phyloP scores from a whole-genome alignment of 2,888 invertebrate genomes.

The Plebejus argus region DNA sequence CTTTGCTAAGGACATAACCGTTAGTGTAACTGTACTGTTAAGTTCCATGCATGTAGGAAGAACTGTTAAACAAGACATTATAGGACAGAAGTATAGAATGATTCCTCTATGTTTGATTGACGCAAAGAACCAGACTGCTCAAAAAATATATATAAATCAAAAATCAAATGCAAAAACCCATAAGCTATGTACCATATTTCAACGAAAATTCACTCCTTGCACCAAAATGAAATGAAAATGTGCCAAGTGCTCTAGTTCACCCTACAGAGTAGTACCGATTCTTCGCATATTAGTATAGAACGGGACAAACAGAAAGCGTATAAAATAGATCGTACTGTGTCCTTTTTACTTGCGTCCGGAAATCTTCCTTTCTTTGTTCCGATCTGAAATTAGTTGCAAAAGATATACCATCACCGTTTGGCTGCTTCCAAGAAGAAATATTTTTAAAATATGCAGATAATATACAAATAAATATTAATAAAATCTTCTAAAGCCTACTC shows the following conservation, averaged over 20 bases:
- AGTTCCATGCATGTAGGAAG: conserved; percentile 7
- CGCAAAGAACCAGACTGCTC: conserved; percentile 1
- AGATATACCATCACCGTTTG: conserved; percentile 49
- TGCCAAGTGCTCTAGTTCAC: background rate
- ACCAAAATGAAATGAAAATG: background rate
- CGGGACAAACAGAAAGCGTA: conserved; percentile 49
- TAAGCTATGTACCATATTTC: background rate
- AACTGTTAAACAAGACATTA: conserved; percentile 13
- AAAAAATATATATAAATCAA: background rate
- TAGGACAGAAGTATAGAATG: background rate
- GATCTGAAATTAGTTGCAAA: conserved; percentile 64
- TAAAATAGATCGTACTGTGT: conserved; percentile 70
- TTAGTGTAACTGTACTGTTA: background rate
- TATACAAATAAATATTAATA: background rate
- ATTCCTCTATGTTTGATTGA: background rate
- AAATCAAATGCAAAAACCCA: background rate
- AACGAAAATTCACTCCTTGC: background rate
- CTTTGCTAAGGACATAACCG: background rate
- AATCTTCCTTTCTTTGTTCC: conserved; percentile 71
- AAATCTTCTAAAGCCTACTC: background rate
- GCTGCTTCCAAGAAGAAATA: background rate
- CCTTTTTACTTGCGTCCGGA: conserved; percentile 75
- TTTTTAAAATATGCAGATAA: conserved; percentile 15
- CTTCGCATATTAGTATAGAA: conserved; percentile 39
- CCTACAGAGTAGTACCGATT: conserved; percentile 8